A percentile compares a stretch with the other conserved stretches of the same genome.
These are phyloP conservation scores for Trachelus stipa DNA, from an alignment of 2,888 invertebrate genomes.

Conservation along the genomic window DNA sequence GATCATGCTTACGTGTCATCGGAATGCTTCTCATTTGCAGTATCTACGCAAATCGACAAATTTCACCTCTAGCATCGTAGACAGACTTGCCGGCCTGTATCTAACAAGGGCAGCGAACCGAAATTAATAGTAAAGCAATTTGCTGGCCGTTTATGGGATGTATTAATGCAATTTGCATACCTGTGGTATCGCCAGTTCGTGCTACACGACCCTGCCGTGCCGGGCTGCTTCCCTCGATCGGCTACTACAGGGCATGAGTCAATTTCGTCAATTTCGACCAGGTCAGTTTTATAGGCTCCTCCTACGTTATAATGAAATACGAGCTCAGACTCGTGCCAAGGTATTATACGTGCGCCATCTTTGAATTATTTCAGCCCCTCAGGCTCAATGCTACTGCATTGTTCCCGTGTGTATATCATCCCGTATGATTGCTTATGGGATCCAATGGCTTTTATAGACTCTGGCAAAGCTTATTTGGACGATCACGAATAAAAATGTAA, in stretches of 20 bases:
- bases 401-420: not conserved
- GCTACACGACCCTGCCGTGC: constrained; percentile 5
- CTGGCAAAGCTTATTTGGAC: too few species aligned
- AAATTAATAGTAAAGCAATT: constrained; percentile 58
- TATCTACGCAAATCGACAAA: not conserved
- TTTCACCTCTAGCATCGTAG: not conserved
- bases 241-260: constrained; percentile 29
- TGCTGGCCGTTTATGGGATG: constrained; percentile 54
- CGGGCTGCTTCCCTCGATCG: constrained; percentile 18
- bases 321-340: not conserved
- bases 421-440: not conserved
- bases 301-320: constrained; percentile 10
- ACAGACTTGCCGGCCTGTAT: constrained; percentile 15
- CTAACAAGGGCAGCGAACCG: constrained; percentile 32
- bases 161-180: constrained; percentile 58
- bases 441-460: not conserved
- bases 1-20: not conserved
- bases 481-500: not conserved
- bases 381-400: not conserved
- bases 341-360: not conserved
- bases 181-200: constrained; percentile 16
- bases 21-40: not conserved
- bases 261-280: constrained; percentile 38
- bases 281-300: constrained; percentile 34
- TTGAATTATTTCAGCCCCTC: not conserved